Conservation (phyloP, 64 coral and sea anemone genomes). For the Stichodactyla helianthus region DNA sequence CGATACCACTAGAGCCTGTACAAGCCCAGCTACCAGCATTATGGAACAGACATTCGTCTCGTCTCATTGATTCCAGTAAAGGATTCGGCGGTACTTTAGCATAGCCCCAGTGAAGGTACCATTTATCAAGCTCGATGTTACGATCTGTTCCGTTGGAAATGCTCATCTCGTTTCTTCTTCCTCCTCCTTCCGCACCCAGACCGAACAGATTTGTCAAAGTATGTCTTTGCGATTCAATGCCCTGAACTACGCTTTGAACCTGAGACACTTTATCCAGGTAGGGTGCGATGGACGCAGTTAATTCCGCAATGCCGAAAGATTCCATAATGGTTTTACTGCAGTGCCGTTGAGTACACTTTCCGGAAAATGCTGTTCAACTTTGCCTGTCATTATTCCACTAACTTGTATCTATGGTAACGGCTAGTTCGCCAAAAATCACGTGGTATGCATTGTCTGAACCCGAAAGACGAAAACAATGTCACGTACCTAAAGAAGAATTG, state of each 20-base stretch:
- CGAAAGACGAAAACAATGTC: no score
- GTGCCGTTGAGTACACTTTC: no score
- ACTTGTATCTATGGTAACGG: no score
- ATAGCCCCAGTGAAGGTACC: conserved; percentile 9
- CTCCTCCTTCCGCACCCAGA: conserved; percentile 21
- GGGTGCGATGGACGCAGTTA: not conserved
- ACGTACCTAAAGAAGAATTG: no score
- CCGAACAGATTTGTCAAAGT: not conserved
- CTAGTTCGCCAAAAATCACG: no score
- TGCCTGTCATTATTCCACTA: no score
- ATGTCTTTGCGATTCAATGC: not conserved
- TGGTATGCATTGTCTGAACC: no score
- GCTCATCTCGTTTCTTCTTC: conserved; percentile 18
- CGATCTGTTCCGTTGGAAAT: conserved; percentile 15
- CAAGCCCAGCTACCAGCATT: conserved; percentile 25
- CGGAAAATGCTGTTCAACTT: no score
- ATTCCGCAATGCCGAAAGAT: no score
- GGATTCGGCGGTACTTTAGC: not conserved
- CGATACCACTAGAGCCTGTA: conserved; percentile 25
- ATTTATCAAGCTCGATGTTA: conserved; percentile 6
- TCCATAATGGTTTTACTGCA: no score
- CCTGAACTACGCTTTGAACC: not conserved
- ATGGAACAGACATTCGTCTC: conserved; percentile 37
- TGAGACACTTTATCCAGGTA: not conserved
- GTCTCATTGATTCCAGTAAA: not conserved